A percentile compares a stretch with the other conserved stretches of the same genome.
Evolutionary conservation across 2,113 vertebrate genomes (phyloP).

Genomic region (Laticauda colubrina): DNA sequence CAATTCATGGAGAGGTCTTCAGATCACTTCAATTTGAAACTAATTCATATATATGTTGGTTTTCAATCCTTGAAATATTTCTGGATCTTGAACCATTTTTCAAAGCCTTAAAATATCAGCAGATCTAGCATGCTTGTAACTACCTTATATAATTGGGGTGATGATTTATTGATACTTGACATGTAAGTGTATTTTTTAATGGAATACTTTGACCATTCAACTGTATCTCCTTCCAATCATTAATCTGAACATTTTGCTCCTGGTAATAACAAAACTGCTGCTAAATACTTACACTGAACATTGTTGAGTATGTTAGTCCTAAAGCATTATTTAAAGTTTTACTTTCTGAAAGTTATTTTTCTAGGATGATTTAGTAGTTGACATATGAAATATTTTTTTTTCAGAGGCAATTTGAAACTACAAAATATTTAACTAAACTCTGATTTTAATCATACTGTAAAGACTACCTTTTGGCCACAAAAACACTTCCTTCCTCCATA

Average conservation of each 20-base stretch:
- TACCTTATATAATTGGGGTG: neutral
- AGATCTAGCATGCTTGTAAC: neutral
- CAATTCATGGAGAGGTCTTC: neutral
- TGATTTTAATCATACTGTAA: neutral
- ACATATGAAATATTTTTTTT: neutral
- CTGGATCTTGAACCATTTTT: constrained; percentile 4
- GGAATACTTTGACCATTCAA: constrained; percentile 2
- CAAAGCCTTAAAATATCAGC: neutral
- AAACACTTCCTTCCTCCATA: neutral
- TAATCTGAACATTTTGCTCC: neutral
- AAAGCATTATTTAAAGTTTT: neutral
- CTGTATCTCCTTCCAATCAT: neutral
- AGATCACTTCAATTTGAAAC: neutral
- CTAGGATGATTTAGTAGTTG: neutral
- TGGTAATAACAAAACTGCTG: neutral
- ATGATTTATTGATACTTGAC: constrained; percentile 16
- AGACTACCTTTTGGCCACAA: neutral
- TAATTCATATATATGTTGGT: neutral
- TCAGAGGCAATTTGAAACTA: neutral
- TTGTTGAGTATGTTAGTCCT: neutral
- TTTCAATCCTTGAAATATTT: neutral
- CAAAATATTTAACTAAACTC: neutral
- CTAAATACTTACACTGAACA: neutral
- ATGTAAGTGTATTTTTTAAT: neutral
- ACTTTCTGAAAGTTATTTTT: neutral